Base-by-base conservation (phyloP, 2,797 vertebrate genomes). In the Cynodonichthys magdalenae region DNA sequence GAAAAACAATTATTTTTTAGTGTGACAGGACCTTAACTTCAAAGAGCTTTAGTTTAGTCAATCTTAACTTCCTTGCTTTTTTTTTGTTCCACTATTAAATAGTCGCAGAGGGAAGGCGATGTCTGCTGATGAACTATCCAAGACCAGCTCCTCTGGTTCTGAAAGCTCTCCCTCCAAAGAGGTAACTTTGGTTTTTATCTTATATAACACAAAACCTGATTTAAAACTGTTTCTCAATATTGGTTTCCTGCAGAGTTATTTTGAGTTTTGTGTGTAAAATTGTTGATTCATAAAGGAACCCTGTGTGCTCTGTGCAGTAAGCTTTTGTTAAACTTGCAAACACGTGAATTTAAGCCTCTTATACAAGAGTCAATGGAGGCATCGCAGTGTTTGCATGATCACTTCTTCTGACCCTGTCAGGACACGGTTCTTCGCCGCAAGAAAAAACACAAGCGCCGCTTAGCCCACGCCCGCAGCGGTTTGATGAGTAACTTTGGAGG, bases 51-150 rank as follows among this genome's bases (percentile, higher is more conserved):
- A 39, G 36, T 39, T 39, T 12, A 39, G 36, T 12, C 36, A 2
- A 10, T 39, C 10, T 14, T 39, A 14, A 39, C 10, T 4, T 39
- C 36, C 36, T 12, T 39, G 36, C 14, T 4, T 18, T 45, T 14
- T 45, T 66, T 17, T 57, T 58, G 5, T 66, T 8, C 66, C 15
- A 18, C 15, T 56, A 5, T 74, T 46, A 68, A 62, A 1, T 88
- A 93, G 92, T 52, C n/a, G 2, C 17, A 82, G 75, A 76, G 83
- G 62, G 15, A 89, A 89, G 77, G 92, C 93, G 42, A 82, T 90
- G 63, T 96, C 96, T 1, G 80, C 90, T 15, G 92, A 94, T 20
- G 94, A 97, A 18, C 63, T 97, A 59, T 90, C 91, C 46, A 85
- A 48, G 17, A 58, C 92, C 14, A 88, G 82, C 69, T 92, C 91